A percentile compares a stretch with the other conserved stretches of the same genome.
Conservation (phyloP, 2,888 invertebrate species). For the Raillietiella orientalis region DNA sequence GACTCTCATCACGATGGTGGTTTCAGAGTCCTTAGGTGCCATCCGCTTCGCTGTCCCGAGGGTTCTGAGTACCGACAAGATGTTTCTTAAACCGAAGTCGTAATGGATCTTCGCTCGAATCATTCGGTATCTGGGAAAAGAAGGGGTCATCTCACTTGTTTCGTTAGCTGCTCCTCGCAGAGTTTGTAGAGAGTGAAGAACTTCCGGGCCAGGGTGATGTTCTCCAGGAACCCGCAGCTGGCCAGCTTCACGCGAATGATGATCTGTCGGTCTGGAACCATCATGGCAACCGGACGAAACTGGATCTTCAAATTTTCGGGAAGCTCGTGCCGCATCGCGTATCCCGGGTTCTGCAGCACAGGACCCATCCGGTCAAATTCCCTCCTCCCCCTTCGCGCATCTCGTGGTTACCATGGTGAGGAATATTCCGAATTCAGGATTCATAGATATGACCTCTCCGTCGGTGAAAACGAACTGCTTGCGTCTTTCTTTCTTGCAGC, state of each 20-base stretch:
- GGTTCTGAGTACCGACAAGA: conserved; percentile 67
- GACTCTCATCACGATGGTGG: conserved; percentile 85
- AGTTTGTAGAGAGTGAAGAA: conserved; percentile 87
- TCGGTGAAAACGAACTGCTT: conserved; percentile 74
- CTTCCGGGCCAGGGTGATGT: conserved; percentile 71
- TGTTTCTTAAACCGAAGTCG: conserved; percentile 82
- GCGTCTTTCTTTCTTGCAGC: conserved; percentile 73
- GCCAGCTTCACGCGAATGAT: conserved; percentile 86
- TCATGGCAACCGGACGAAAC: conserved; percentile 91
- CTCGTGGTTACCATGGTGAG: conserved; percentile 81
- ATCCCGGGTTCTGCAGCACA: conserved; percentile 55
- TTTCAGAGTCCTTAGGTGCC: conserved; percentile 69
- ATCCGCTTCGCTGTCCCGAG: conserved; percentile 68
- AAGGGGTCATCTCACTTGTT: conserved; percentile 34
- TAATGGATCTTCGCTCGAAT: conserved; percentile 41
- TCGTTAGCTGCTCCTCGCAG: conserved; percentile 86
- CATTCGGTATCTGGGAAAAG: conserved; percentile 2
- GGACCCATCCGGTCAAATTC: conserved; percentile 1
- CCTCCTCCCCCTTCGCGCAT: not conserved
- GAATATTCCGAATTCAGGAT: conserved; percentile 83
- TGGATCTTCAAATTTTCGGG: conserved; percentile 93
- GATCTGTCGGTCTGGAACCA: conserved; percentile 91
- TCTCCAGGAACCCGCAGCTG: conserved; percentile 80
- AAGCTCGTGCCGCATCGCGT: conserved; percentile 77
- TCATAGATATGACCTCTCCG: conserved; percentile 68